A percentile compares a stretch with the other conserved stretches of the same genome.
Evolutionary conservation across 2,888 invertebrate genomes (phyloP).

Genomic region (Heteropelma amictum): DNA sequence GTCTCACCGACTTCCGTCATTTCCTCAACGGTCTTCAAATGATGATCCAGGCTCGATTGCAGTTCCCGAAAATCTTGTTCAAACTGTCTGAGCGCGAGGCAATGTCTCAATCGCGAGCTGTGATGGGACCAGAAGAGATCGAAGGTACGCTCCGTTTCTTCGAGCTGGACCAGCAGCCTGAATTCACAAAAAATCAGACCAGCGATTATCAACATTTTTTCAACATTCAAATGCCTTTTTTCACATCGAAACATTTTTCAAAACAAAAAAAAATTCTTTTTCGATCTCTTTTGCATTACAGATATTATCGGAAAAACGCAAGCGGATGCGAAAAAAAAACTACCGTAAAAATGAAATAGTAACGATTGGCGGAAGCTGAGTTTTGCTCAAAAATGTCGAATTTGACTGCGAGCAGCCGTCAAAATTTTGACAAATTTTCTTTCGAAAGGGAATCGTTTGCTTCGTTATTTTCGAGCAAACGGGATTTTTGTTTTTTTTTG

Average conservation of each 20-base stretch:
- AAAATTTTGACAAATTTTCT: not conserved
- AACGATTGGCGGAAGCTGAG: too few species aligned
- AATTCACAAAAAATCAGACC: conserved; percentile 3
- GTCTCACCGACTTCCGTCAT: conserved; percentile 95
- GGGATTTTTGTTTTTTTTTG: not conserved
- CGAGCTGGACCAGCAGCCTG: conserved; percentile 93
- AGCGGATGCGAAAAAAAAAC: too few species aligned
- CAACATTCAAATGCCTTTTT: too few species aligned
- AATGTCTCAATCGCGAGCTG: conserved; percentile 92
- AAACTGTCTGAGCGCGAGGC: conserved; percentile 93
- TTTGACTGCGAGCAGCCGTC: too few species aligned
- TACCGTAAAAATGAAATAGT: too few species aligned
- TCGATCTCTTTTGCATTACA: too few species aligned
- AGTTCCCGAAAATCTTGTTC: conserved; percentile 96
- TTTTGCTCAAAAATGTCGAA: too few species aligned
- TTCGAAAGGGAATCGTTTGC: too few species aligned
- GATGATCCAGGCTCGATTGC: conserved; percentile 88
- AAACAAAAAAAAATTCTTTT: too few species aligned
- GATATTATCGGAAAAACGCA: too few species aligned
- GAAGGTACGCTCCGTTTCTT: conserved; percentile 96
- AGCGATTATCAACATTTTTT: not conserved
- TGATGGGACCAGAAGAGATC: conserved; percentile 97
- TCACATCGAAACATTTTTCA: too few species aligned
- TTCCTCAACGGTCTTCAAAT: conserved; percentile 88
- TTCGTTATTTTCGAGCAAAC: too few species aligned